A percentile compares a stretch with the other conserved stretches of the same genome.
These are phyloP conservation scores for Hafferia zeledoni DNA, from an alignment of 2,797 vertebrate genomes.

Conservation along the genomic window DNA sequence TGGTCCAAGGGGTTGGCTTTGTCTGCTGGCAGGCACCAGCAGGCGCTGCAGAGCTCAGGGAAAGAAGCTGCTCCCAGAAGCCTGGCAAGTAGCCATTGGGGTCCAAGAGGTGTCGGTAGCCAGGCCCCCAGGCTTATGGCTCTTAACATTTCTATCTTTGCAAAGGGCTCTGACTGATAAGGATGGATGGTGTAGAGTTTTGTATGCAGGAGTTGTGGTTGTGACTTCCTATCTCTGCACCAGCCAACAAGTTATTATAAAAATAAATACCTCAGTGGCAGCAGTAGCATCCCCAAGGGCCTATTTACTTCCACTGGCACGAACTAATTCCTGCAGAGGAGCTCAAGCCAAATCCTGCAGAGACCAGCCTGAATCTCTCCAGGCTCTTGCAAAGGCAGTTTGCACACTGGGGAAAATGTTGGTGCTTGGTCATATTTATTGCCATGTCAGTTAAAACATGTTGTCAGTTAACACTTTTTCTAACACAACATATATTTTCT, in stretches of 20 bases:
- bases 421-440: conserved; percentile 48
- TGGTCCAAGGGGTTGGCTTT: background rate
- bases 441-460: conserved; percentile 32
- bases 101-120: background rate
- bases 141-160: background rate
- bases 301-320: conserved; percentile 31
- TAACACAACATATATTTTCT: conserved; percentile 32
- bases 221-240: background rate
- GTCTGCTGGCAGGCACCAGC: background rate
- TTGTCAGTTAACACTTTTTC: conserved; percentile 49
- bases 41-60: background rate
- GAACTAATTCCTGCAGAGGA: conserved; percentile 50
- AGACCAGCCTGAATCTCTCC: conserved; percentile 13
- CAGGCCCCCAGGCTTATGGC: background rate
- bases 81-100: background rate
- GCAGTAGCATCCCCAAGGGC: conserved; percentile 12
- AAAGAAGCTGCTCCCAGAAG: background rate
- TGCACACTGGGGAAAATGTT: background rate
- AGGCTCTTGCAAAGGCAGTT: conserved; percentile 29
- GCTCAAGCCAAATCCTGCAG: conserved; percentile 62
- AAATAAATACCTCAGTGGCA: conserved; percentile 45
- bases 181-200: background rate
- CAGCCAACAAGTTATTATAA: conserved; percentile 45
- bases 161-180: background rate
- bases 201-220: background rate